Base-by-base conservation (phyloP, 2,888 invertebrate species). In the Monochamus alternatus region DNA sequence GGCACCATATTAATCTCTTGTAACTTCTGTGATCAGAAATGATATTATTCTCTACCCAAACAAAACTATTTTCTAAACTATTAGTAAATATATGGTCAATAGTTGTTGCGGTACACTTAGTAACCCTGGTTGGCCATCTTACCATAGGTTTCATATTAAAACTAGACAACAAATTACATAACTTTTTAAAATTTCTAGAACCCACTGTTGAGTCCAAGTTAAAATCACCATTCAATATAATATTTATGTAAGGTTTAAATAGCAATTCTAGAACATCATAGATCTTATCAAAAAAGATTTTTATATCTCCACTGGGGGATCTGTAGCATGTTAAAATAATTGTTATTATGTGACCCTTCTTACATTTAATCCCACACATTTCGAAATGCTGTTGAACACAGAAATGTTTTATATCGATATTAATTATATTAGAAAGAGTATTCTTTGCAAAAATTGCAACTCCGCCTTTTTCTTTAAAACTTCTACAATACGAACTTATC, bases 21-120 rank as follows among this genome's bases (percentile, higher is more conserved):
- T 58, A 58, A 58, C 22, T 58, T 58, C 58, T 58, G 14, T 58
- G 58, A 58, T 58, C 58, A 9, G 58, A 58, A 8, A 58, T 14
- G n/a, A 8, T 58, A 58, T 58, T 58, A 58, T 58, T 58, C 14
- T 58, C 47, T 47, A 47, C 47, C 5, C 47, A 47, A 1, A 58
- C 22, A 8, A 58, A 58, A 58, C n/a, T 58, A 58, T 4, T 58
- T n/a, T 58, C 58, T 58, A 58, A 58, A 58, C n/a, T 58, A 9
- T 58, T 58, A 9, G n/a, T n/a, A 58, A 58, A 22, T 58, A 58
- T 58, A 58, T 58, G 14, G 58, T 58, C 58, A 58, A 58, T 58
- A 14, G n/a, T 58, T 58, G 30, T 58, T 12, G 8, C 8, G 1
- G 58, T 58, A 58, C 14, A 58, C 12, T 58, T 58, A 14, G 30